Conservation (phyloP, 2,113 vertebrate species). For the Tauraco erythrolophus region DNA sequence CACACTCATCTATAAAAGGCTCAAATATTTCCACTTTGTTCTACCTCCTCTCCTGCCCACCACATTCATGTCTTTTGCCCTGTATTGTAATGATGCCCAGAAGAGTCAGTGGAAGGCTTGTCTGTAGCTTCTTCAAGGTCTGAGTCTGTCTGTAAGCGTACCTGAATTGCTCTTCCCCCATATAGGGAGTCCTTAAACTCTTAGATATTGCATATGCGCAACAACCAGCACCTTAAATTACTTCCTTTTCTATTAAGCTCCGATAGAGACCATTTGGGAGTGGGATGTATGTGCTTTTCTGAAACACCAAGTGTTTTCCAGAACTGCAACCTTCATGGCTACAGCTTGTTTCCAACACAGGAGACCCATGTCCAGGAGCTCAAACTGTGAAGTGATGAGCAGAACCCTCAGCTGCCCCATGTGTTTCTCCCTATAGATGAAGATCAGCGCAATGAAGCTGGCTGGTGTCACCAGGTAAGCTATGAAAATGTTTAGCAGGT, state of each 20-base stretch:
- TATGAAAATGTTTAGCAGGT: not conserved
- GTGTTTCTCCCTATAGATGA: conserved; percentile 63
- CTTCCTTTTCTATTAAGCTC: not conserved
- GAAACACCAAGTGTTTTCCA: not conserved
- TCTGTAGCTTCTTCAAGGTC: not conserved
- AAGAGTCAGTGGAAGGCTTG: not conserved
- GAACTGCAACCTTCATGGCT: not conserved
- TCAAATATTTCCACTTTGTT: not conserved
- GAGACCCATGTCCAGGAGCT: not conserved
- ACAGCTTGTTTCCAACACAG: accelerated
- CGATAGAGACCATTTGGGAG: not conserved
- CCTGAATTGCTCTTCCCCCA: not conserved
- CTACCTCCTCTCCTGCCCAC: not conserved
- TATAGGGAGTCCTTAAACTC: not conserved
- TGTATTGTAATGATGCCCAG: not conserved
- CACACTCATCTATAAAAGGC: not conserved
- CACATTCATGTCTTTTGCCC: not conserved
- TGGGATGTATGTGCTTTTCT: not conserved
- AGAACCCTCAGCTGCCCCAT: conserved; percentile 59
- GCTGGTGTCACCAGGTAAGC: conserved; percentile 73
- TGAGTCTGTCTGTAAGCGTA: not conserved
- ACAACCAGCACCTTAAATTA: not conserved
- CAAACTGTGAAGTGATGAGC: conserved; percentile 43
- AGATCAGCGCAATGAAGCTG: conserved; percentile 76
- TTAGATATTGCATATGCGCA: not conserved